Base-by-base conservation (phyloP, 2,113 vertebrate species). In the Mugil cephalus region DNA sequence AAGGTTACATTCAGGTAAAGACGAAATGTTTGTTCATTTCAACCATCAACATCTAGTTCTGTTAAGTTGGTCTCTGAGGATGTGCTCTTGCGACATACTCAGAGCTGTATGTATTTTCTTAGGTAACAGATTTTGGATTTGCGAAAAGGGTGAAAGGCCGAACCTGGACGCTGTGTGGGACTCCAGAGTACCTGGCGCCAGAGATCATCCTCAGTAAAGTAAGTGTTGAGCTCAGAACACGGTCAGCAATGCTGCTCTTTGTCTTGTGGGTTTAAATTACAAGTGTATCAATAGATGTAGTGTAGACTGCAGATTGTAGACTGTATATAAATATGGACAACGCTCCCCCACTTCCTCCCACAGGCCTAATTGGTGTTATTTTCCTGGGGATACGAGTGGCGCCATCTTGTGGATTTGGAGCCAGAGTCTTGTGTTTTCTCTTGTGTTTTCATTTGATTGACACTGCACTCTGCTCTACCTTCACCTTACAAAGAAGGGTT, bases 61-160 rank as follows among this genome's bases (percentile, higher is more conserved):
- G 13, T 46, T 17, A 18, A 14, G 11, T 7, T 10, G 7, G n/a
- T 38, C n/a, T 15, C 36, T 36, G 24, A 0, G 12, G 14, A 40
- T 5, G 40, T 50, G 13, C 4, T 40, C n/a, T 45, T 8, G 14
- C 18, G 13, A 9, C 13, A 0, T 45, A 11, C 21, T 73, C 15
- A 69, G 43, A 64, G 36, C 17, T 43, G 35, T 64, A 0, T 18
- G 7, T 64, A 14, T 62, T 53, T n/a, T 45, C 11, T 13, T 82
- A 98, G 96, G 96, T 97, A 87, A 97, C 96, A 77, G 96, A 98
- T 95, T 98, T 98, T 89, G 96, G 96, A 66, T 97, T 98, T 52
- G 96, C 96, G 53, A 98, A 98, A 91, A 94, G 96, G 35, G 96
- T 98, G 79, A 98, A 98, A 83, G 96, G 96, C 76, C 92, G 96